Conservation (phyloP, 2,113 vertebrate species). For the Pomatostomus ruficeps region DNA sequence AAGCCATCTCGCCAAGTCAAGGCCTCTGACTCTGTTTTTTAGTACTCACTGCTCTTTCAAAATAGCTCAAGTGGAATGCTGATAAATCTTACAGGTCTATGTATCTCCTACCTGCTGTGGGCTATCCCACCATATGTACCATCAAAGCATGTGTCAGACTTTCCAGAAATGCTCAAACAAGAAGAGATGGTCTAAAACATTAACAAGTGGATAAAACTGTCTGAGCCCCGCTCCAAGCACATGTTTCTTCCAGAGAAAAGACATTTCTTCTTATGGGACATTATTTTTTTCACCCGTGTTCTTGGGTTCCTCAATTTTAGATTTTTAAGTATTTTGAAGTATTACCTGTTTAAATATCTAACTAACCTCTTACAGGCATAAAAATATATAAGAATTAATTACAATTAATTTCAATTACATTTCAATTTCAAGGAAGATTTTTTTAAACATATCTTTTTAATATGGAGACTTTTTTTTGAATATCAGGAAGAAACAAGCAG, state of each 20-base stretch:
- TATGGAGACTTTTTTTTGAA: accelerated
- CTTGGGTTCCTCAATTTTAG: background rate
- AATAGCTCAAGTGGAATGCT: background rate
- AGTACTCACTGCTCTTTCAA: background rate
- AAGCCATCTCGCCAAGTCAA: background rate
- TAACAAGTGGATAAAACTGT: background rate
- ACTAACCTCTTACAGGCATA: background rate
- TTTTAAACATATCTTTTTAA: background rate
- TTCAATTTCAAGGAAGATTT: background rate
- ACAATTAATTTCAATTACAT: background rate
- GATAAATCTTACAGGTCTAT: background rate
- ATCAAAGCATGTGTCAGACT: accelerated
- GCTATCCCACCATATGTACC: accelerated
- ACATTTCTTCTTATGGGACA: background rate
- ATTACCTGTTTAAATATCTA: background rate
- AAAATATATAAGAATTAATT: background rate
- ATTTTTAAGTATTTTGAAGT: background rate
- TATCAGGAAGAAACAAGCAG: background rate
- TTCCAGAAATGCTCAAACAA: background rate
- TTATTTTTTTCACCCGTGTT: background rate
- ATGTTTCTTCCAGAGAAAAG: background rate
- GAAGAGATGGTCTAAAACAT: background rate
- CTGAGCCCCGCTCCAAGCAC: background rate
- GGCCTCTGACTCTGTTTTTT: background rate
- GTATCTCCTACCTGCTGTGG: background rate